These are phyloP conservation scores for Drosophila kuntzei DNA, from an alignment of 2,888 invertebrate genomes.

Conservation along the genomic window DNA sequence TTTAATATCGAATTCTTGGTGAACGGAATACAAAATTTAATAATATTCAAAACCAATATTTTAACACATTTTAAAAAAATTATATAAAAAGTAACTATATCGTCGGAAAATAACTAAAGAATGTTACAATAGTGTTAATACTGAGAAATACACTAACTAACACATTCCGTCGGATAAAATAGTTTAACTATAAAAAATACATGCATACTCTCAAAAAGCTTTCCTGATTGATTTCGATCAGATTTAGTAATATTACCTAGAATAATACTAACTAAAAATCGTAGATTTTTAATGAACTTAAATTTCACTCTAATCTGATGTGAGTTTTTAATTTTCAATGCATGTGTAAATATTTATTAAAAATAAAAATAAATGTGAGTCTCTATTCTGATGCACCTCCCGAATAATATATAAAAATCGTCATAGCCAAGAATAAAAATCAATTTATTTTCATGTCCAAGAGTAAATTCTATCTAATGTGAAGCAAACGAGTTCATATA, in stretches of 20 bases:
- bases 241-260: neutral
- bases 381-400: conserved; percentile 2
- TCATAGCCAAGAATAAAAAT: conserved; percentile 20
- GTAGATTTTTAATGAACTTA: no score
- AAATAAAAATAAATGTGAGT: neutral
- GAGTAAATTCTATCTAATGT: neutral
- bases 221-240: neutral
- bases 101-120: no score
- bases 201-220: neutral
- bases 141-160: no score
- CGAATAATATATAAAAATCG: conserved; percentile 41
- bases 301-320: no score
- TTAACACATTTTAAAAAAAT: neutral
- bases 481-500: neutral
- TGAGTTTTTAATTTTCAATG: no score
- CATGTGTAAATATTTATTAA: no score
- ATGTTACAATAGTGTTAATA: no score
- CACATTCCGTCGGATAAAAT: no score
- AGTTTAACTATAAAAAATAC: no score
- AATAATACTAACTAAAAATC: neutral
- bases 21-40: no score
- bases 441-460: conserved; percentile 42
- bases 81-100: no score
- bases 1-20: neutral
- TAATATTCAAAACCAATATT: no score